A percentile compares a stretch with the other conserved stretches of the same genome.
phyloP scores from a whole-genome alignment of 2,113 vertebrate species.

The Catharus bicknelli region DNA sequence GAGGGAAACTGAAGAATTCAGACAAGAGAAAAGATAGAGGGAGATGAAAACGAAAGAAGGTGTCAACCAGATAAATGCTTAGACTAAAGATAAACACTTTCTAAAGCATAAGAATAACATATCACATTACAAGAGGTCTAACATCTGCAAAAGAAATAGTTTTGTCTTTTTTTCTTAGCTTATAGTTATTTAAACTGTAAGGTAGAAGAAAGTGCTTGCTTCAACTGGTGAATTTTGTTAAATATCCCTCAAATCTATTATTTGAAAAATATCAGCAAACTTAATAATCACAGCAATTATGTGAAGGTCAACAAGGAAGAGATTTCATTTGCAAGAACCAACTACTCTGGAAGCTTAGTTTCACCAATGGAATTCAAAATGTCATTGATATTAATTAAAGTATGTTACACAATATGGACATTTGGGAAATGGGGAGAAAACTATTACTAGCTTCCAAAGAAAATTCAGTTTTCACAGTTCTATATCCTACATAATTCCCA shows the following conservation, averaged over 20 bases:
- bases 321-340: neutral
- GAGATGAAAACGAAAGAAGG: neutral
- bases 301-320: neutral
- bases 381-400: neutral
- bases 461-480: neutral
- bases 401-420: neutral
- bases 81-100: conserved; percentile 29
- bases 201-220: neutral
- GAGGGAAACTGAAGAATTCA: neutral
- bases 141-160: neutral
- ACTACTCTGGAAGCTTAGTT: neutral
- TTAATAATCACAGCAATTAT: neutral
- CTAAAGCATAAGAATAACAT: neutral
- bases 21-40: neutral
- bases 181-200: neutral
- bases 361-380: neutral
- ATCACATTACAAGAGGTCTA: neutral
- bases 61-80: neutral
- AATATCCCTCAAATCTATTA: neutral
- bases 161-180: neutral
- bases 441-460: neutral
- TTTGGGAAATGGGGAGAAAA: neutral
- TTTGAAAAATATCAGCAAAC: neutral
- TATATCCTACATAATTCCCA: neutral
- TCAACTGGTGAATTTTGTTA: neutral